Evolutionary conservation across 2,888 invertebrate genomes (phyloP).

Genomic region (Phlogophora meticulosa): DNA sequence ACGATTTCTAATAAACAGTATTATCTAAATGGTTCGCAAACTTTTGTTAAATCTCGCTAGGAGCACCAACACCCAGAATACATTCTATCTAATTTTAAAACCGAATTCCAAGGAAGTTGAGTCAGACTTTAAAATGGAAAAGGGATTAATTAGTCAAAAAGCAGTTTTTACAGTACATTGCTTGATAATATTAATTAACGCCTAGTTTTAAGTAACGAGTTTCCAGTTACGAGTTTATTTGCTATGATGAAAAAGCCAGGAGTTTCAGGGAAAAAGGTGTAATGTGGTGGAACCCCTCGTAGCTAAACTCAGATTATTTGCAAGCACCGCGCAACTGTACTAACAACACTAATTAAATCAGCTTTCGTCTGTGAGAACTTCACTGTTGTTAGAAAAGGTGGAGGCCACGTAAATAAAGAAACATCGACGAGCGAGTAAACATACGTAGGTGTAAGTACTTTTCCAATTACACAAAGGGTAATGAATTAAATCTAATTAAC

Average conservation of each 20-base stretch:
- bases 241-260: conserved; percentile 60
- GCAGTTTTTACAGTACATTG: conserved; percentile 26
- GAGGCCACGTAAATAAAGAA: conserved; percentile 54
- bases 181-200: conserved; percentile 57
- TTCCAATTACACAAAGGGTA: conserved; percentile 37
- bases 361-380: conserved; percentile 68
- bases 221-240: conserved; percentile 55
- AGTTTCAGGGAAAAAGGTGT: conserved; percentile 42
- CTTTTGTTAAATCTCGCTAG: not conserved
- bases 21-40: not conserved
- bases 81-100: conserved; percentile 2
- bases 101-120: conserved; percentile 12
- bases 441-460: conserved; percentile 35
- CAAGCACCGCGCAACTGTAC: conserved; percentile 69
- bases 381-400: conserved; percentile 58
- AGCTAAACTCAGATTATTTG: conserved; percentile 71
- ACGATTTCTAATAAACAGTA: not conserved
- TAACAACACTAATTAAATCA: conserved; percentile 78
- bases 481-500: conserved; percentile 34
- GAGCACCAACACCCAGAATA: not conserved
- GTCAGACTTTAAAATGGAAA: conserved; percentile 34
- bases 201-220: conserved; percentile 59
- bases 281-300: conserved; percentile 33
- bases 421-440: conserved; percentile 36
- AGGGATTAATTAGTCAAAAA: conserved; percentile 30